A percentile compares a stretch with the other conserved stretches of the same genome.
These are phyloP conservation scores for Euplagia quadripunctaria DNA, from an alignment of 2,888 invertebrate genomes.

Conservation along the genomic window DNA sequence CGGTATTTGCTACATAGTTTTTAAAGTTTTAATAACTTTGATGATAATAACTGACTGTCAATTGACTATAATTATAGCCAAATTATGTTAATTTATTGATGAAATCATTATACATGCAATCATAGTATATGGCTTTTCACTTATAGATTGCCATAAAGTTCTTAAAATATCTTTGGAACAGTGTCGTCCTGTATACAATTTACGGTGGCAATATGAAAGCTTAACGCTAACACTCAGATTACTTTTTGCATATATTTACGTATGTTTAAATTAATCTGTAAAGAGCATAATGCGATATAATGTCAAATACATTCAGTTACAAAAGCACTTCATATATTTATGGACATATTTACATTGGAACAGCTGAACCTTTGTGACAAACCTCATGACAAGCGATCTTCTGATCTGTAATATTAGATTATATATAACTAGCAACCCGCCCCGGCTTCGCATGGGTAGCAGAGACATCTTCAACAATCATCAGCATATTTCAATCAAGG, in stretches of 20 bases:
- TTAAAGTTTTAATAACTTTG: background rate
- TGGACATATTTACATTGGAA: background rate
- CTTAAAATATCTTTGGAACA: constrained; percentile 49
- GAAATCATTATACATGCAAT: constrained; percentile 35
- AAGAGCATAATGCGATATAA: constrained; percentile 26
- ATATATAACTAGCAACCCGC: too few species aligned
- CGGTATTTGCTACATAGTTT: background rate
- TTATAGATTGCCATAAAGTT: constrained; percentile 46
- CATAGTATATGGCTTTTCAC: constrained; percentile 32
- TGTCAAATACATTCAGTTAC: background rate
- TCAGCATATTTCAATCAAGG: too few species aligned
- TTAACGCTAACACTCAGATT: constrained; percentile 43
- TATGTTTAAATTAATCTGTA: constrained; percentile 53
- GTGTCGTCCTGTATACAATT: constrained; percentile 41
- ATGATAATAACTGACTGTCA: background rate
- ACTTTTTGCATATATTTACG: constrained; percentile 50
- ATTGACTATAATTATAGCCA: constrained; percentile 1
- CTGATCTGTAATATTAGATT: too few species aligned
- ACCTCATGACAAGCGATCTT: too few species aligned
- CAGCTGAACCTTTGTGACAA: too few species aligned
- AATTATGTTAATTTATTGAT: constrained; percentile 42
- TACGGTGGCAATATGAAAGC: constrained; percentile 49
- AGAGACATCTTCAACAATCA: too few species aligned
- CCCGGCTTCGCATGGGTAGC: too few species aligned
- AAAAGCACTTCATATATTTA: background rate